Conservation (phyloP, 2,888 invertebrate genomes). For the Tenthredo scrophulariae region DNA sequence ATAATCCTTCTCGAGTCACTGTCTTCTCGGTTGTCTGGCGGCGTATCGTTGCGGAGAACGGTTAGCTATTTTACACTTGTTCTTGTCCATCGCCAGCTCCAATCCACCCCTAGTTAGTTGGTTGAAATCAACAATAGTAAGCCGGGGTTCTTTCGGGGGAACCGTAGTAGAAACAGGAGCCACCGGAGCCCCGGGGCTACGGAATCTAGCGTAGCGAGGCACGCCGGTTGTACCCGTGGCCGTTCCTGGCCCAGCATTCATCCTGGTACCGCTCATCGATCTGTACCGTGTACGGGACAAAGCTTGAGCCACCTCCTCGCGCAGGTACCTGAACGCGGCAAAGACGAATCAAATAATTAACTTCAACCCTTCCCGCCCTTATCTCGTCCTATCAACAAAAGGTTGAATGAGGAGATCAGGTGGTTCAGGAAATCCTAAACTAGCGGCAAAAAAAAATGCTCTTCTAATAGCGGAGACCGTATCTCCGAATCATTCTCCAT, state of each 20-base stretch:
- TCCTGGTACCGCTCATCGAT: conserved; percentile 74
- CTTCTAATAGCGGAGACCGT: background rate
- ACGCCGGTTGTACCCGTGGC: conserved; percentile 66
- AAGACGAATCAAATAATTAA: conserved; percentile 24
- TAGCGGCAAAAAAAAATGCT: background rate
- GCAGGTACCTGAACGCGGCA: conserved; percentile 68
- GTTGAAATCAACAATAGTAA: conserved; percentile 88
- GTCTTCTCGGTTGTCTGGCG: conserved; percentile 65
- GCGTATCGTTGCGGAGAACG: conserved; percentile 38
- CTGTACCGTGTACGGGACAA: conserved; percentile 66
- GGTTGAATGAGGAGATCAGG: too few relatives aligned
- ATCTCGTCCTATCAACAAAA: background rate
- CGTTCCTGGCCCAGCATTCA: conserved; percentile 65
- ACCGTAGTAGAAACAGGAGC: conserved; percentile 73
- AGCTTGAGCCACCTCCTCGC: conserved; percentile 68
- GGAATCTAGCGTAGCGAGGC: conserved; percentile 72
- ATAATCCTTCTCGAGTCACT: conserved; percentile 19
- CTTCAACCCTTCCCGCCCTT: background rate
- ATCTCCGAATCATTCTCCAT: background rate
- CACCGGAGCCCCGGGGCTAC: conserved; percentile 70
- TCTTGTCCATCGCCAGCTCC: conserved; percentile 77
- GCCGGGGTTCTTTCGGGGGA: conserved; percentile 82
- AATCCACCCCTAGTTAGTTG: conserved; percentile 83
- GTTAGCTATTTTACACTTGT: conserved; percentile 32
- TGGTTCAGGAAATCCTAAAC: too few relatives aligned